These are phyloP conservation scores for Apolygus lucorum DNA, from an alignment of 1,140 invertebrate species.

Conservation along the genomic window DNA sequence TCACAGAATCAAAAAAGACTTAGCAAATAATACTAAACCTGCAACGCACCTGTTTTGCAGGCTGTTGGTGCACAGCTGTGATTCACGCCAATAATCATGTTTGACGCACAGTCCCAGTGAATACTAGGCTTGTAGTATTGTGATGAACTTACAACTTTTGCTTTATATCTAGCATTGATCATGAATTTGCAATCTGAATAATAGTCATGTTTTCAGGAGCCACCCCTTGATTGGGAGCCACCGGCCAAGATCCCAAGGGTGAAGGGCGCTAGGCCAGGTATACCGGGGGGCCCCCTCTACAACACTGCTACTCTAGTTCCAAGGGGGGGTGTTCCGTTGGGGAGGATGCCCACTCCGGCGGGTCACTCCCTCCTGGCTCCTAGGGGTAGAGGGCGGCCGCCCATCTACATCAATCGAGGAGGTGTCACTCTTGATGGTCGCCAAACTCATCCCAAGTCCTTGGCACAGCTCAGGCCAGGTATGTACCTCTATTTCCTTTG, in stretches of 20 bases:
- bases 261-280: conserved; percentile 41
- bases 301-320: conserved; percentile 40
- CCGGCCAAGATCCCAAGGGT: conserved; percentile 82
- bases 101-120: too few species aligned
- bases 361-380: conserved; percentile 31
- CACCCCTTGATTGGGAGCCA: conserved; percentile 79
- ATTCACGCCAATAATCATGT: too few species aligned
- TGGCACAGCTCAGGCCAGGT: conserved; percentile 28
- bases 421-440: conserved; percentile 20
- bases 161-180: too few species aligned
- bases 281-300: conserved; percentile 40
- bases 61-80: too few species aligned
- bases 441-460: conserved; percentile 4
- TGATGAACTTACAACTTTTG: too few species aligned
- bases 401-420: conserved; percentile 31
- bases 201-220: conserved; percentile 61
- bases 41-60: too few species aligned
- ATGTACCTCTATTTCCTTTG: background rate
- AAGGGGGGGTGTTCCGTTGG: conserved; percentile 40
- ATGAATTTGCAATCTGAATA: too few species aligned
- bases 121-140: too few species aligned
- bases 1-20: too few species aligned
- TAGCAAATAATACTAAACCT: too few species aligned
- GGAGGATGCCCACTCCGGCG: conserved; percentile 38
- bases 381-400: conserved; percentile 41